Evolutionary conservation across 2,113 vertebrate species (phyloP), one percentile per base, ranked within the genome.

Genomic region (Melanerpes formicivorus): DNA sequence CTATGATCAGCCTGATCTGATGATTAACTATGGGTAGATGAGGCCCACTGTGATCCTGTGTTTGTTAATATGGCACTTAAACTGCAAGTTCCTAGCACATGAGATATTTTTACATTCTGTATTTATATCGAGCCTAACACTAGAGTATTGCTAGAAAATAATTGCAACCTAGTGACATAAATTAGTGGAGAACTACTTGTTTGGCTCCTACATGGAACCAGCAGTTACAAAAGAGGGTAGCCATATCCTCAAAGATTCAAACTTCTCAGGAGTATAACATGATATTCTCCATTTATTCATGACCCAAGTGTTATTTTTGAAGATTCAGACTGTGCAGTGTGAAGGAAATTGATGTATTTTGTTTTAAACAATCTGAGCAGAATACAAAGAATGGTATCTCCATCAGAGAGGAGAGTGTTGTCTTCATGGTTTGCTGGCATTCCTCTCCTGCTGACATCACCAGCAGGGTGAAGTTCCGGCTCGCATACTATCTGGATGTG

Each of bases 91-190:
- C 67, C 40, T 72, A 59, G 64, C 52, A 77, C 23, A 55, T 52
- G 22, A n/a, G 10, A 16, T 91, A 25, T 44, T 91, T 93, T 86
- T 84, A 21, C n/a, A 8, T 40, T 84, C 76, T 86, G 16, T 52
- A 37, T 75, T 90, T 88, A 71, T 60, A 48, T 42, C 52, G 32
- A 84, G 25, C 37, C 40, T 76, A 0, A 0, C 22, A 58, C 21
- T 26, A 69, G 30, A 72, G 42, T 87, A 83, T 85, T 85, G 52
- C 70, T 62, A 75, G 70, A 87, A 87, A 94, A 88, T 91, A 87
- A 80, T 87, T 93, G 56, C 84, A 82, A 59, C 34, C 17, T 63
- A 46, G n/a, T 55, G 56, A 76, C 37, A 70, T 22, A 59, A 92
- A 87, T 87, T 76, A 65, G 14, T 14, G 10, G 58, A 66, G 14